Percentiles rank a stretch among this genome's conserved stretches.
phyloP scores from a whole-genome alignment of 2,113 vertebrate genomes.

The Eretmochelys imbricata region DNA sequence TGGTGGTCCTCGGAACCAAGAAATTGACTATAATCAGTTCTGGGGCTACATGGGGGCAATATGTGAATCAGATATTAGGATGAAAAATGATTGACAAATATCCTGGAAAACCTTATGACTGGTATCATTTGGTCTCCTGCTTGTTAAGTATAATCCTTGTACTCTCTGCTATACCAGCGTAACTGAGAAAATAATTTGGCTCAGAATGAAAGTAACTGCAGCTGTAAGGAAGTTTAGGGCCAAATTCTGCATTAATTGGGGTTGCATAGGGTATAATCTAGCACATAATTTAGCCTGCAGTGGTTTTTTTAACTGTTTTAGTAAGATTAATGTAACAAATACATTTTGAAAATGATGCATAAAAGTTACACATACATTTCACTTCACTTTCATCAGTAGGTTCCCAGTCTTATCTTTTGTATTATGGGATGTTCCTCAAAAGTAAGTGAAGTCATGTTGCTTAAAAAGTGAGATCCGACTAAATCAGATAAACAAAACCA shows the following conservation, averaged over 20 bases:
- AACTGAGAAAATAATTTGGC: not conserved
- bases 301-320: not conserved
- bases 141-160: not conserved
- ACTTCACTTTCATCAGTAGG: not conserved
- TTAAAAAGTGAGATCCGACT: not conserved
- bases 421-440: not conserved
- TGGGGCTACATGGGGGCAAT: not conserved
- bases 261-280: not conserved
- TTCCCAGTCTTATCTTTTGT: not conserved
- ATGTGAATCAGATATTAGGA: not conserved
- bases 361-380: not conserved
- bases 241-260: not conserved
- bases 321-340: not conserved
- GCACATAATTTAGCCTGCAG: not conserved
- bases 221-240: not conserved
- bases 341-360: not conserved
- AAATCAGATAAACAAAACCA: not conserved
- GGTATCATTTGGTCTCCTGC: not conserved
- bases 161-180: not conserved
- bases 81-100: not conserved
- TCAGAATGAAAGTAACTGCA: not conserved
- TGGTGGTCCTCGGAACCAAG: not conserved
- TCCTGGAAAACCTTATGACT: not conserved
- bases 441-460: not conserved
- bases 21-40: not conserved